These are phyloP conservation scores for Symphodus melops DNA, from an alignment of 2,113 vertebrate genomes.

Conservation along the genomic window DNA sequence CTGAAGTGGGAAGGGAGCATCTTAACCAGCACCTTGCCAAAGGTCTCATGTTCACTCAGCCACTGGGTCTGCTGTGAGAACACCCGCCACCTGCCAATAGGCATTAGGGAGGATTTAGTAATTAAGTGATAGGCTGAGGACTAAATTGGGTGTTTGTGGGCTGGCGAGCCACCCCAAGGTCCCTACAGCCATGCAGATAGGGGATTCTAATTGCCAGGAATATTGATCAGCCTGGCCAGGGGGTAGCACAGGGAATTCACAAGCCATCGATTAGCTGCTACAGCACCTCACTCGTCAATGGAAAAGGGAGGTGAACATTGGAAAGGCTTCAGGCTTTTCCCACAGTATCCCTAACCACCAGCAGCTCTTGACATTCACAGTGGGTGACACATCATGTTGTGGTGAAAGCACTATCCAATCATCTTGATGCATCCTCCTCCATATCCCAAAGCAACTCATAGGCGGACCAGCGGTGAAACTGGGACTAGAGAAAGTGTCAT, in stretches of 20 bases:
- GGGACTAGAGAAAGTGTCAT: constrained; percentile 6
- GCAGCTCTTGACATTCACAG: constrained; percentile 33
- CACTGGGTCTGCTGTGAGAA: constrained; percentile 68
- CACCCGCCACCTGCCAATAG: constrained; percentile 84
- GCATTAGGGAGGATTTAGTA: constrained; percentile 87
- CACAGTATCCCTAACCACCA: constrained; percentile 60
- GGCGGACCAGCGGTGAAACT: constrained; percentile 8
- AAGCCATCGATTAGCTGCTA: constrained; percentile 87
- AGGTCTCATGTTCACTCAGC: constrained; percentile 84
- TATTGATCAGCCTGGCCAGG: constrained; percentile 84
- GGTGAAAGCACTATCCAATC: constrained; percentile 13
- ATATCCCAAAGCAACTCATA: not conserved
- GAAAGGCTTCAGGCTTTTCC: constrained; percentile 70
- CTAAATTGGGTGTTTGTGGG: constrained; percentile 89
- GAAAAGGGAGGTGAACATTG: constrained; percentile 72
- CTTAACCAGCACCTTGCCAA: constrained; percentile 81
- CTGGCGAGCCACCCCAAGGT: constrained; percentile 80
- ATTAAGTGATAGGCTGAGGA: constrained; percentile 88
- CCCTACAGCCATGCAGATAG: constrained; percentile 87
- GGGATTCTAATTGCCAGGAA: constrained; percentile 88
- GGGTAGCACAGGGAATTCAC: constrained; percentile 80
- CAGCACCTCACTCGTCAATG: constrained; percentile 80
- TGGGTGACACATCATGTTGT: constrained; percentile 68
- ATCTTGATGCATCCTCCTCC: not conserved
- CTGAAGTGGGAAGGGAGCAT: constrained; percentile 65